phyloP scores from a whole-genome alignment of 1,140 invertebrate species.

The Pseudachorutes palmiensis region DNA sequence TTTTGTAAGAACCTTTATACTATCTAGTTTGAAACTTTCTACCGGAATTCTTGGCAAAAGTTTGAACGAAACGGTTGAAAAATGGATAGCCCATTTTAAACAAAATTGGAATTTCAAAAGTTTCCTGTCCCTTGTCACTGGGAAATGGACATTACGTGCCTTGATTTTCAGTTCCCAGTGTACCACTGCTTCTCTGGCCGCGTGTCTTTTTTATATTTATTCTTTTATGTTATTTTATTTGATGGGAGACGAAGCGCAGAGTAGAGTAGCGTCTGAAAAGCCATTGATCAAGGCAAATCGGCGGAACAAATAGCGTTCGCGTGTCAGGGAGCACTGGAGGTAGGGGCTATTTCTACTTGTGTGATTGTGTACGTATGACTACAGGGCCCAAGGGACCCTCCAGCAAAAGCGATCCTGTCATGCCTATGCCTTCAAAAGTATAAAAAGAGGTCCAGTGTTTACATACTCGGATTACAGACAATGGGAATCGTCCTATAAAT shows the following conservation, averaged over 20 bases:
- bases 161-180: no score
- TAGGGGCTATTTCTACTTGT: background rate
- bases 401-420: background rate
- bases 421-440: background rate
- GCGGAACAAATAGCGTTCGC: constrained; percentile 37
- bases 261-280: constrained; percentile 23
- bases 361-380: constrained; percentile 13
- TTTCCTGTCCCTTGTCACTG: no score
- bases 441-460: constrained; percentile 1
- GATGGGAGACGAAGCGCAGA: background rate
- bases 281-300: constrained; percentile 39
- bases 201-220: constrained; percentile 4
- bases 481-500: background rate
- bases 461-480: background rate
- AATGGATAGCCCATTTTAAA: no score
- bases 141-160: no score
- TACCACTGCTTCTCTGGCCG: background rate
- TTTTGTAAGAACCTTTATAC: no score
- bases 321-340: constrained; percentile 14
- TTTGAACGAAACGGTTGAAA: no score
- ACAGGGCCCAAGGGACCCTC: constrained; percentile 9
- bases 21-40: no score
- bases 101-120: no score
- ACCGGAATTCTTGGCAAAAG: no score
- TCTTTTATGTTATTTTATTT: background rate